Evolutionary conservation across 92 coral and sea anemone genomes (phyloP), one percentile per base, ranked within the genome.

Genomic region (Porites rus): DNA sequence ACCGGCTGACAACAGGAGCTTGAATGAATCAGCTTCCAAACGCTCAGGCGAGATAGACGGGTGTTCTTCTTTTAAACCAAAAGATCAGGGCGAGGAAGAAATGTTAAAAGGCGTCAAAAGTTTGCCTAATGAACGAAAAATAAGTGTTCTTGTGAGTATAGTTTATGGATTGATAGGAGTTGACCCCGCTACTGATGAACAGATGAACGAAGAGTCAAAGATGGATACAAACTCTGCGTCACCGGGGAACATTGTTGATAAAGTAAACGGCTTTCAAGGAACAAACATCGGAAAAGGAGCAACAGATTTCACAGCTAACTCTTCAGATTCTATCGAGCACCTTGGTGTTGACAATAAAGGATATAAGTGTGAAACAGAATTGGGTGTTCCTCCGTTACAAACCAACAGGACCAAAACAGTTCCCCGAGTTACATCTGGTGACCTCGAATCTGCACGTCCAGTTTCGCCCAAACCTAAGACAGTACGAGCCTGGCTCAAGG

Each of bases 401-500:
- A 38, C 46, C 46, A 38, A 38, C 46, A 38, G 4, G 46, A 38
- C 6, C 6, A 38, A 38, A 38, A 38, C 46, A 38, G 46, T 38
- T 38, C 46, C 46, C 46, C 46, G 6, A 3, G 46, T 38, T 38
- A 38, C 46, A 38, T 31, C 61, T 10, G 10, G 4, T 51, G 19
- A 72, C 24, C 59, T 16, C n/a, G 76, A 46, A 52, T 50, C 22
- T 46, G 14, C 20, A 46, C 4, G 8, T 7, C 14, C 59, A 16
- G 28, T 2, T 17, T 12, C 59, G 3, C 10, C 59, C 18, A 13
- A 2, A 46, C 38, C 56, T 22, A 46, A 46, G 76, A 72, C 59
- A 46, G 76, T 51, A 46, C 60, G 76, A 72, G 76, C 76, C 3
- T 72, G 76, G 76, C 46, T 72, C 4, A 72, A 17, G 22, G 59